Conservation (phyloP, 64 coral and sea anemone genomes). For the Trachythela sp. region DNA sequence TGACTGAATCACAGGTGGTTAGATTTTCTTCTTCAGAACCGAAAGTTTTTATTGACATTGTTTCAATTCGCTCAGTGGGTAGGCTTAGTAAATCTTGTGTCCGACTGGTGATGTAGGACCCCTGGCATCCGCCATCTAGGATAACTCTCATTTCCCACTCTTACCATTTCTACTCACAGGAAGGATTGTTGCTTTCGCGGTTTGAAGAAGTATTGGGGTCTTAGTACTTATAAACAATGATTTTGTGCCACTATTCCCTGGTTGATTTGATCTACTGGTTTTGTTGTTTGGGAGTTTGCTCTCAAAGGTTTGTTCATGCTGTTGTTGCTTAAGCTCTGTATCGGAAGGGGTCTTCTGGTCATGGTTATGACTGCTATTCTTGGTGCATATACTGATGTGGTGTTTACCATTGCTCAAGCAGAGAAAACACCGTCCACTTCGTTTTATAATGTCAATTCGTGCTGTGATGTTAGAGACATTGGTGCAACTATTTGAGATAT, state of each 20-base stretch:
- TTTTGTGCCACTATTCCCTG: not conserved
- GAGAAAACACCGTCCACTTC: conserved; percentile 37
- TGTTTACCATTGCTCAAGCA: conserved; percentile 29
- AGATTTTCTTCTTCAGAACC: conserved; percentile 17
- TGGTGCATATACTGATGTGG: conserved; percentile 37
- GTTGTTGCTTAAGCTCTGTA: not conserved
- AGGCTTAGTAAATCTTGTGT: conserved; percentile 2
- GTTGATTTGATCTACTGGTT: not conserved
- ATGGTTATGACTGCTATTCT: not conserved
- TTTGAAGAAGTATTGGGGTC: conserved; percentile 50
- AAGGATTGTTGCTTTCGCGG: conserved; percentile 20
- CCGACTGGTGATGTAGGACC: conserved; percentile 32
- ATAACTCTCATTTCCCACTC: conserved; percentile 20
- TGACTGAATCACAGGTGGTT: not conserved
- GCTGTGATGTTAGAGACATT: conserved; percentile 16
- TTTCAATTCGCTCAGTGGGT: not conserved
- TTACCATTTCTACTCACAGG: not conserved
- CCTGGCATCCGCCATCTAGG: conserved; percentile 41
- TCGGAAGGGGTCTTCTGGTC: not conserved
- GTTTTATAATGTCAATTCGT: not conserved
- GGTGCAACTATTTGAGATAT: not conserved
- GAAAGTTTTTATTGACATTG: conserved; percentile 27
- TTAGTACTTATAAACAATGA: conserved; percentile 17
- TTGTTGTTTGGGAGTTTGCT: not conserved
- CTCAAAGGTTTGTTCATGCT: too few species aligned